Evolutionary conservation across 2,797 vertebrate genomes (phyloP).

Genomic region (Geotrypetes seraphini): DNA sequence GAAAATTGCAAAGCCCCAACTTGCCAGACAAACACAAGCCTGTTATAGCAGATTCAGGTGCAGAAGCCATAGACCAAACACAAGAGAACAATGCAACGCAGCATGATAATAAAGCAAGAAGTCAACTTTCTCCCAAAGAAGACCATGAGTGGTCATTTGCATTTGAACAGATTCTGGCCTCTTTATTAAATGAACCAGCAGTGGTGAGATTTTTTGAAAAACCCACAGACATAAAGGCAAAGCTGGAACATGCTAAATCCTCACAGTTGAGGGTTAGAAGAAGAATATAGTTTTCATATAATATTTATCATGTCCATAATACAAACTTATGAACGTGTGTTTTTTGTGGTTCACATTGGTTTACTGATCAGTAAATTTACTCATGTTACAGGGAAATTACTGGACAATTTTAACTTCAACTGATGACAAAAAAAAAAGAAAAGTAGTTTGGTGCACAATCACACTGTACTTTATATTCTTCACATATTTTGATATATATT

Average conservation of each 20-base stretch:
- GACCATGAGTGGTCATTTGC: slow-evolving; percentile 85
- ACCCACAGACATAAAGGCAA: slow-evolving; percentile 61
- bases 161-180: slow-evolving; percentile 94
- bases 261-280: slow-evolving; percentile 66
- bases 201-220: slow-evolving; percentile 88
- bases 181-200: slow-evolving; percentile 83
- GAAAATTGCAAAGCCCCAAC: slow-evolving; percentile 60
- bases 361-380: too few species aligned
- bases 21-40: slow-evolving; percentile 12
- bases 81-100: slow-evolving; percentile 12
- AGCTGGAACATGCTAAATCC: slow-evolving; percentile 62
- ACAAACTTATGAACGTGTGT: too few species aligned
- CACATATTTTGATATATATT: slow-evolving; percentile 16
- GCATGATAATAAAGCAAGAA: slow-evolving; percentile 7
- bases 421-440: slow-evolving; percentile 27
- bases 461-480: slow-evolving; percentile 27
- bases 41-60: background rate
- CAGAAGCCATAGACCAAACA: background rate
- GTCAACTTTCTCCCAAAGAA: slow-evolving; percentile 8
- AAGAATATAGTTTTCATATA: slow-evolving; percentile 38
- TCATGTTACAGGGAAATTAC: slow-evolving; percentile 9
- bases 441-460: slow-evolving; percentile 36
- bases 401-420: slow-evolving; percentile 23
- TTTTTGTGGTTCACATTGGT: too few species aligned
- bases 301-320: too few species aligned